phyloP scores from a whole-genome alignment of 1,140 invertebrate species.

The Pygmarrhopalites habei region DNA sequence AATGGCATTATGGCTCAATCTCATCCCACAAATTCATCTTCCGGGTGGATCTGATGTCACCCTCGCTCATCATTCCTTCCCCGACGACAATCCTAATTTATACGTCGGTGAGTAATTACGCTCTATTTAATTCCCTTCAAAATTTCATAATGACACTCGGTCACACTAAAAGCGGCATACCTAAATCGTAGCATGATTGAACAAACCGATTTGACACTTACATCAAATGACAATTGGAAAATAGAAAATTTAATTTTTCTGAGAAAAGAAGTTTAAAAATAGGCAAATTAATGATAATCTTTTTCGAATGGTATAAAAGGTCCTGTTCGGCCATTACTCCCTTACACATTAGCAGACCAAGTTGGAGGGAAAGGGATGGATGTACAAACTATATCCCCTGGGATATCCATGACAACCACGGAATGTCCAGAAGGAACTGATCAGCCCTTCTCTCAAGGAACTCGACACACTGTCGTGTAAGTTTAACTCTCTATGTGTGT shows the following conservation, averaged over 20 bases:
- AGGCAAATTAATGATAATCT: too few relatives aligned
- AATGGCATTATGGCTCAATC: conserved; percentile 84
- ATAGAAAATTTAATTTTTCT: too few relatives aligned
- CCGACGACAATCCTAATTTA: conserved; percentile 59
- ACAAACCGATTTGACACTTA: too few relatives aligned
- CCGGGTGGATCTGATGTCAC: conserved; percentile 63
- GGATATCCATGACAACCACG: conserved; percentile 47
- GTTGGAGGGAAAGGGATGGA: conserved; percentile 14
- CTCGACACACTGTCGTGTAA: conserved; percentile 34
- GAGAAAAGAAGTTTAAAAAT: too few relatives aligned
- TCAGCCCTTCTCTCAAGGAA: conserved; percentile 32
- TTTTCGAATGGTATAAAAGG: too few relatives aligned
- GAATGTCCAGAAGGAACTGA: conserved; percentile 50
- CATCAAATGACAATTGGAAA: too few relatives aligned
- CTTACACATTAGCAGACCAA: conserved; percentile 22
- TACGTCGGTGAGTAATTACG: conserved; percentile 56
- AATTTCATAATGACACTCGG: too few relatives aligned
- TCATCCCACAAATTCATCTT: conserved; percentile 77
- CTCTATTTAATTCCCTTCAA: too few relatives aligned
- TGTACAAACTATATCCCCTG: conserved; percentile 26
- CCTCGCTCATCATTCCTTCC: conserved; percentile 69
- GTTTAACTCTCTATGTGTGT: conserved; percentile 8
- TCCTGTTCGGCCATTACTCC: conserved; percentile 55
- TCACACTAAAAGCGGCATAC: neutral
- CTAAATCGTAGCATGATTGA: too few relatives aligned